These are phyloP conservation scores for Hippopotamus amphibius DNA, from an alignment of 2,113 vertebrate genomes.

Conservation along the genomic window DNA sequence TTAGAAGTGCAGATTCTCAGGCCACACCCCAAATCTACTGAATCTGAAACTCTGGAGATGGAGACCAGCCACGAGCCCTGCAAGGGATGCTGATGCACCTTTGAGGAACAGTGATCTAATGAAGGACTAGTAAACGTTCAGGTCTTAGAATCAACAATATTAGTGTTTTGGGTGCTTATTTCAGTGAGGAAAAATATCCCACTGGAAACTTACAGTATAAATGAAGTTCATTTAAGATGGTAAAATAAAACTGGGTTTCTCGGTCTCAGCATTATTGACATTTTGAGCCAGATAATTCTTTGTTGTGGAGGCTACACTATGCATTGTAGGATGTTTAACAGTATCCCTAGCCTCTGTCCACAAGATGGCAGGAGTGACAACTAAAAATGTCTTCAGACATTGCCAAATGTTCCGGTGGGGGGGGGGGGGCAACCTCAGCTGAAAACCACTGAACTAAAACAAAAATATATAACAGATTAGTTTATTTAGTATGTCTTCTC, in stretches of 20 bases:
- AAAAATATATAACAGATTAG: conserved; percentile 8
- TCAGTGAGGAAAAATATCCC: neutral
- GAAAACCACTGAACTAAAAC: neutral
- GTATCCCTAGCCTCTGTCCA: neutral
- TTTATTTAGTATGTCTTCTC: conserved; percentile 4
- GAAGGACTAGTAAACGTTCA: neutral
- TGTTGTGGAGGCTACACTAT: neutral
- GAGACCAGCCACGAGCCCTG: neutral
- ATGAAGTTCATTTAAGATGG: neutral
- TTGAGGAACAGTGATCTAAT: neutral
- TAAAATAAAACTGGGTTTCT: neutral
- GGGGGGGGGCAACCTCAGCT: neutral
- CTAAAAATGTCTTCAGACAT: neutral
- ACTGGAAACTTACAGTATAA: neutral
- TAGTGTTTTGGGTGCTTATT: neutral
- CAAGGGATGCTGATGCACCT: neutral
- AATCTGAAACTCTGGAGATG: neutral
- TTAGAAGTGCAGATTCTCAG: neutral
- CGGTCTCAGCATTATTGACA: neutral
- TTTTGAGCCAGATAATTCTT: neutral
- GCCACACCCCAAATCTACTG: neutral
- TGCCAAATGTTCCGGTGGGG: neutral
- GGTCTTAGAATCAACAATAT: neutral
- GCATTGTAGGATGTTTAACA: neutral
- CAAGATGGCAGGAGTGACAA: neutral